These are phyloP conservation scores for Littorina saxatilis DNA, from an alignment of 1,140 invertebrate genomes.

Conservation along the genomic window DNA sequence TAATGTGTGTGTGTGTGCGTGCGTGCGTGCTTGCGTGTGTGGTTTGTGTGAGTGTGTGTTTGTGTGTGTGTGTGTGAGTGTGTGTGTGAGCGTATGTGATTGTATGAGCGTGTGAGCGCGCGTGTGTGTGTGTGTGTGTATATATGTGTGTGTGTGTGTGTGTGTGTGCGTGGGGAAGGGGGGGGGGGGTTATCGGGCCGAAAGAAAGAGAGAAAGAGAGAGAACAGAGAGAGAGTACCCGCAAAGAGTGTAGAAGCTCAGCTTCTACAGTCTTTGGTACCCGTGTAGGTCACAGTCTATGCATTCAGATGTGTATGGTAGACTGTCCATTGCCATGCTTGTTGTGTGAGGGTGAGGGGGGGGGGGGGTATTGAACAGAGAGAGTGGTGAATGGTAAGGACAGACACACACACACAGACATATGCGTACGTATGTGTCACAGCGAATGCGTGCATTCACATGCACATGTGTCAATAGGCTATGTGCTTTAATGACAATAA, in stretches of 20 bases:
- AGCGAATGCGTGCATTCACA: not conserved
- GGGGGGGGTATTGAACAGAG: too few relatives aligned
- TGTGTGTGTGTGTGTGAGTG: not conserved
- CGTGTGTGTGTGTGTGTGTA: not conserved
- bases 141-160: constrained; percentile 1
- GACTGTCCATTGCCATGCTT: not conserved
- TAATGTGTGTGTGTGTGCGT: too few relatives aligned
- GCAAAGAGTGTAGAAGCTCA: too few relatives aligned
- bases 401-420: too few relatives aligned
- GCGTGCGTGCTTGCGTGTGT: too few relatives aligned
- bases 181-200: too few relatives aligned
- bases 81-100: constrained; percentile 8
- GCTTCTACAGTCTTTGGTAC: not conserved
- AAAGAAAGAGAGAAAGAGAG: too few relatives aligned
- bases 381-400: too few relatives aligned
- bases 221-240: too few relatives aligned
- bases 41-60: too few relatives aligned
- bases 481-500: not conserved
- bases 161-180: not conserved
- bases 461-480: not conserved
- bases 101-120: not conserved
- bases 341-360: too few relatives aligned
- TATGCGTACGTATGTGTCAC: not conserved
- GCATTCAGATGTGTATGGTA: not conserved
- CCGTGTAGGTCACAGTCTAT: not conserved